Evolutionary conservation across 2,888 invertebrate species (phyloP).

Genomic region (Archips crataeganus): DNA sequence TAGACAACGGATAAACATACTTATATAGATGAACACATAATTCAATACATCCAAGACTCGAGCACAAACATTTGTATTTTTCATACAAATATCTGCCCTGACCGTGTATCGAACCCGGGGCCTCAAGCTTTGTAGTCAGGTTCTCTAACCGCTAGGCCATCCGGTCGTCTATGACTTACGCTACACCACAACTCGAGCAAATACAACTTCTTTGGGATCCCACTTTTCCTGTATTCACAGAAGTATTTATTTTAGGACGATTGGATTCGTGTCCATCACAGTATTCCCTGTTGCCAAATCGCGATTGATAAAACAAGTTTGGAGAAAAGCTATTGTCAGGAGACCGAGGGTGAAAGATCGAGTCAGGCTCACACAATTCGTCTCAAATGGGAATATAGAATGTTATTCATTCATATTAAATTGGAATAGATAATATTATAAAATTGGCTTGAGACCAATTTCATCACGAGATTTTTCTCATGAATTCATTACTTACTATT

Average conservation of each 20-base stretch:
- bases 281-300: constrained; percentile 40
- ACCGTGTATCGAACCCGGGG: too few relatives aligned
- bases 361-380: constrained; percentile 15
- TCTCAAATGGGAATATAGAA: constrained; percentile 11
- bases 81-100: too few relatives aligned
- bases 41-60: too few relatives aligned
- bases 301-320: constrained; percentile 40
- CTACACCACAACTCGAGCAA: not conserved
- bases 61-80: too few relatives aligned
- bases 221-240: constrained; percentile 18
- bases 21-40: too few relatives aligned
- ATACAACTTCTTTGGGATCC: constrained; percentile 8
- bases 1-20: too few relatives aligned
- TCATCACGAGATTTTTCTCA: not conserved
- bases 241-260: constrained; percentile 40
- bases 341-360: constrained; percentile 27
- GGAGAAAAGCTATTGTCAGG: constrained; percentile 29
- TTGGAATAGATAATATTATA: constrained; percentile 5
- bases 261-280: constrained; percentile 36
- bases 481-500: too few relatives aligned
- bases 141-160: too few relatives aligned
- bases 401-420: constrained; percentile 20
- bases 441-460: not conserved
- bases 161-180: not conserved
- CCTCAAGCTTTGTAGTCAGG: too few relatives aligned